phyloP scores from a whole-genome alignment of 2,113 vertebrate species.

The Proteles cristata region DNA sequence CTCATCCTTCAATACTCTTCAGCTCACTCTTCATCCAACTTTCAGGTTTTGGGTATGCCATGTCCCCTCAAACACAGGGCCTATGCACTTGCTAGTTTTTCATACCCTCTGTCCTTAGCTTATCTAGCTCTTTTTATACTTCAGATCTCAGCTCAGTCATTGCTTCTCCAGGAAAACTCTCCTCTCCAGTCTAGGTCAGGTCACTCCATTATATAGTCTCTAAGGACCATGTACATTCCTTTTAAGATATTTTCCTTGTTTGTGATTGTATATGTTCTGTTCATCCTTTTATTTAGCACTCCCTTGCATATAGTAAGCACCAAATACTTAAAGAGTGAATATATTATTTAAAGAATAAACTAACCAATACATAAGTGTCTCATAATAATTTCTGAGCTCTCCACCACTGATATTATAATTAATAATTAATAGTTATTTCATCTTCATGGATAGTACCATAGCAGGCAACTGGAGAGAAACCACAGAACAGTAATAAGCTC shows the following conservation, averaged over 20 bases:
- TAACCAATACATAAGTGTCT: not conserved
- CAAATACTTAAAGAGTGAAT: slow-evolving; percentile 29
- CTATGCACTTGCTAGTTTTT: not conserved
- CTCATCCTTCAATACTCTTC: not conserved
- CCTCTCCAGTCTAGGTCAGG: not conserved
- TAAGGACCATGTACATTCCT: not conserved
- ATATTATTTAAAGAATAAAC: not conserved
- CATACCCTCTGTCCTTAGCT: not conserved
- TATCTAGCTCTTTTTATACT: not conserved
- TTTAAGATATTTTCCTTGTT: not conserved
- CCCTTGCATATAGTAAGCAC: not conserved
- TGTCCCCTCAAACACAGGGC: not conserved
- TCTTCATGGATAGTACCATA: not conserved
- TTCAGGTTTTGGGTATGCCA: not conserved
- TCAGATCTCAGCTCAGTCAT: not conserved
- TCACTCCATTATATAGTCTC: not conserved
- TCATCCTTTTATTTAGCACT: slow-evolving; percentile 14
- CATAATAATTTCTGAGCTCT: not conserved
- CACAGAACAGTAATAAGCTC: slow-evolving; percentile 56
- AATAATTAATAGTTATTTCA: slow-evolving; percentile 49
- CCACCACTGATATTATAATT: not conserved
- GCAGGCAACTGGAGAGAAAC: not conserved
- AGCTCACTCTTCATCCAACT: not conserved
- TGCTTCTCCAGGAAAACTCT: not conserved
- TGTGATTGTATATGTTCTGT: not conserved